Base-by-base conservation (phyloP, 2,797 vertebrate species). In the Hybognathus amarus region DNA sequence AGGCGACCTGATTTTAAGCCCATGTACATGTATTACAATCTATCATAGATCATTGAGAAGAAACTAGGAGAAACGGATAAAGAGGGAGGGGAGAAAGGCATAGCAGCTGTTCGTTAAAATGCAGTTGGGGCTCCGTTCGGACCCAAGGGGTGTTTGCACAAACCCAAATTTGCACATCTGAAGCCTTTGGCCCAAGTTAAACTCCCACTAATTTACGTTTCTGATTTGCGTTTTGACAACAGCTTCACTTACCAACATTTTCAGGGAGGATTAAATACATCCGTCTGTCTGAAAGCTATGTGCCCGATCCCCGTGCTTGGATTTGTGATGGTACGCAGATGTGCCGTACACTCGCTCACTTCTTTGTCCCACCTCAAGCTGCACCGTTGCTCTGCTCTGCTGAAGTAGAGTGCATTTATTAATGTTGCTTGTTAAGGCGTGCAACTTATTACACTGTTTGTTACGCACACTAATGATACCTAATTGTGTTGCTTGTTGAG, bases 71-170 rank as follows among this genome's bases (percentile, higher is more conserved):
- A 50, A 52, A 40, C 30, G 8, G 59, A 68, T 47, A 20, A 50
- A 63, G 38, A 63, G 15, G 59, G 66, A 47, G 8, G 9, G 38
- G 24, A 17, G 10, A 38, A 84, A 33, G 18, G 13, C 30, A 2
- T 20, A 54, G 82, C 88, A 87, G 80, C 82, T 87, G 85, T 74
- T 89, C 82, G 84, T 90, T 87, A 74, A 83, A 77, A 85, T 67
- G 54, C 64, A 87, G 61, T 80, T 70, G 63, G 5, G 75, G 79
- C 33, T 66, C 15, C 30, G 22, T 76, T 80, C 56, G 47, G 54
- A 87, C 84, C 40, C 36, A 20, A 71, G 56, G 15, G 63, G 42
- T 76, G 78, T 33, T 33, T 33, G 30, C 30, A 2, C 30, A 33
- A 33, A 33, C 30, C 80, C 84, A 76, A 33, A 87, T 83, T 86